phyloP scores from a whole-genome alignment of 2,113 vertebrate genomes.

The Gymnogyps californianus region DNA sequence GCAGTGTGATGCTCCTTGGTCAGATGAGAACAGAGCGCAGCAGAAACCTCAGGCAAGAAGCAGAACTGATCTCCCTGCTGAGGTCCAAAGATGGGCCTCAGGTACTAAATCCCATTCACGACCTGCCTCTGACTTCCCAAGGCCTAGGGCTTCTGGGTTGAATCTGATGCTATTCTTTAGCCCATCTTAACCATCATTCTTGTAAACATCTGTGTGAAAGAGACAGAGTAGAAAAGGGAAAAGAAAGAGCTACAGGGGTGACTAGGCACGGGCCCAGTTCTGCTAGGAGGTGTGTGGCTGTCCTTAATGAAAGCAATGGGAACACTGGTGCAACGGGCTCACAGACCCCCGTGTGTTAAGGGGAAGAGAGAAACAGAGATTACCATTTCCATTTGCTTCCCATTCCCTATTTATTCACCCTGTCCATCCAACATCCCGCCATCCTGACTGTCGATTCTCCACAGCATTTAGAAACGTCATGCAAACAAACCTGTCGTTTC shows the following conservation, averaged over 20 bases:
- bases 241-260: not conserved
- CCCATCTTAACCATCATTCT: not conserved
- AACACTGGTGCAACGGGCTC: not conserved
- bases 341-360: accelerated
- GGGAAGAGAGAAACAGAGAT: not conserved
- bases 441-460: not conserved
- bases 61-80: not conserved
- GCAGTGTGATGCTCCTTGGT: not conserved
- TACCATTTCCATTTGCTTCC: not conserved
- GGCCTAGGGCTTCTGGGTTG: not conserved
- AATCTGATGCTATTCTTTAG: not conserved
- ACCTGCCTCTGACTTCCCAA: not conserved
- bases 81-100: not conserved
- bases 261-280: not conserved
- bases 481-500: not conserved
- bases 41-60: not conserved
- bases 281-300: not conserved
- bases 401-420: not conserved
- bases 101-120: not conserved
- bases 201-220: not conserved
- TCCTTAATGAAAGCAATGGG: not conserved
- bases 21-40: not conserved
- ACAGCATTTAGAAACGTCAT: not conserved
- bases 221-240: not conserved
- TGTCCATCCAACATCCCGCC: not conserved